Conservation (phyloP, 2,113 vertebrate species). For the Pangasianodon hypophthalmus region DNA sequence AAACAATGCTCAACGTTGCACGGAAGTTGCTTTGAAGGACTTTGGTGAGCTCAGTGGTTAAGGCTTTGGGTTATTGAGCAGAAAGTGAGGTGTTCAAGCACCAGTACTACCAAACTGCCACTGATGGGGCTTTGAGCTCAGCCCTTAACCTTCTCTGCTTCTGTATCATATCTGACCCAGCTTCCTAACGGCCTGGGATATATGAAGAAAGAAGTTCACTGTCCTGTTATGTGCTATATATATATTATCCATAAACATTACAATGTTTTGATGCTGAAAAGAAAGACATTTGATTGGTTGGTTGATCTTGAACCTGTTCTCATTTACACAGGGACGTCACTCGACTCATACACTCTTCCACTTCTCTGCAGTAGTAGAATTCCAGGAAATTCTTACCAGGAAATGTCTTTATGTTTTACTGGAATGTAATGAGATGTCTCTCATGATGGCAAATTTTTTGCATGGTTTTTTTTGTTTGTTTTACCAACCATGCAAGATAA, state of each 20-base stretch:
- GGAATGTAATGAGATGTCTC: not conserved
- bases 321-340: too few relatives aligned
- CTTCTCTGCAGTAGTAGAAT: not conserved
- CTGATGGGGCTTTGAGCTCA: not conserved
- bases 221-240: too few relatives aligned
- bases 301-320: too few relatives aligned
- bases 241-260: too few relatives aligned
- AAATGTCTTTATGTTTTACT: not conserved
- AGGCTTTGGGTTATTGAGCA: not conserved
- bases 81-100: not conserved
- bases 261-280: not conserved
- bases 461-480: not conserved
- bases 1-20: not conserved
- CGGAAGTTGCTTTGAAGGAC: not conserved
- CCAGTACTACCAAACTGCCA: not conserved
- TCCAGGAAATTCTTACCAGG: not conserved
- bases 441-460: not conserved
- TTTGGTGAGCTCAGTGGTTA: not conserved
- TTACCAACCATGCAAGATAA: not conserved
- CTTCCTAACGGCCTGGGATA: not conserved
- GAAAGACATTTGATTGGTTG: not conserved
- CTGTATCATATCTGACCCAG: not conserved
- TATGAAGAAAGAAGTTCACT: too few relatives aligned
- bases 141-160: not conserved
- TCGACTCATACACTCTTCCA: not conserved